These are phyloP conservation scores for Apocrypta bakeri DNA, from an alignment of 1,140 invertebrate genomes.

Conservation along the genomic window DNA sequence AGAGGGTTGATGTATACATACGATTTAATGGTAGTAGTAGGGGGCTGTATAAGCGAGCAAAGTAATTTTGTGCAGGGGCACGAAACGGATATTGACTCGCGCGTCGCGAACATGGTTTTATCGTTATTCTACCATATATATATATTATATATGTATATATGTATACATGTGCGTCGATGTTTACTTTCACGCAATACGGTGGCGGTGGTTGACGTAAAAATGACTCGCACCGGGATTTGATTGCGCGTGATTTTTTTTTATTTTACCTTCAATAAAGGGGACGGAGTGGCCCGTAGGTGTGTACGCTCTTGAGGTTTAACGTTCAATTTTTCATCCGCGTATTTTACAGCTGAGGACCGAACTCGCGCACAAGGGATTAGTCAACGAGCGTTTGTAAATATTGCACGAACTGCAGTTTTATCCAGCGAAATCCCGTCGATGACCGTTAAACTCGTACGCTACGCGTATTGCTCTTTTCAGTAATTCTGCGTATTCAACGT, in stretches of 20 bases:
- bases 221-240: conserved; percentile 38
- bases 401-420: not conserved
- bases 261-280: not conserved
- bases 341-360: conserved; percentile 8
- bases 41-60: not conserved
- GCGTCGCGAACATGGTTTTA: conserved; percentile 40
- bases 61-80: conserved; percentile 48
- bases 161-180: conserved; percentile 30
- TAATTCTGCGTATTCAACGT: not conserved
- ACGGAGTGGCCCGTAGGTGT: not conserved
- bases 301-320: conserved; percentile 33
- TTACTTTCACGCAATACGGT: conserved; percentile 38
- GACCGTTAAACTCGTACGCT: not conserved
- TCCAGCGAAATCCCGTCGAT: not conserved
- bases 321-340: conserved; percentile 33
- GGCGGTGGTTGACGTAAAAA: conserved; percentile 35
- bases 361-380: conserved; percentile 19
- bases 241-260: conserved; percentile 31
- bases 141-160: not conserved
- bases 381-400: conserved; percentile 25
- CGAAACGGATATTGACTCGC: conserved; percentile 48
- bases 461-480: not conserved
- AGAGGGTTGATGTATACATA: not conserved
- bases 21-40: not conserved
- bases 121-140: conserved; percentile 38